phyloP scores from a whole-genome alignment of 1,140 invertebrate genomes.

The Halesus radiatus region DNA sequence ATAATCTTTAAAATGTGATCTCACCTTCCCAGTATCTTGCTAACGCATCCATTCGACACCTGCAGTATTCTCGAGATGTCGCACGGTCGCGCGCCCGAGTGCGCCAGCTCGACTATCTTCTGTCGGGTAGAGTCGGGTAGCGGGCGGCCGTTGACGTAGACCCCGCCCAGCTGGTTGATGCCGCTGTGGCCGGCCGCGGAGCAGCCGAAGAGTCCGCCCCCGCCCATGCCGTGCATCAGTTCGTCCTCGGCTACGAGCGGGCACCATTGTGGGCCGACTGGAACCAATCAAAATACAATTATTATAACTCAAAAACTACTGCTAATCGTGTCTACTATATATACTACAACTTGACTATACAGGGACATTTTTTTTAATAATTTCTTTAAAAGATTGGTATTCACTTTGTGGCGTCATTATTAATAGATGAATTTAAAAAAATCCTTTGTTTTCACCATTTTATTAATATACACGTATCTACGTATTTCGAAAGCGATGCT shows the following conservation, averaged over 20 bases:
- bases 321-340: too few relatives aligned
- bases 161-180: constrained; percentile 98
- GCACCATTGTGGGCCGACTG: constrained; percentile 57
- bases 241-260: constrained; percentile 62
- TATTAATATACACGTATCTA: too few relatives aligned
- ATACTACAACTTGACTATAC: too few relatives aligned
- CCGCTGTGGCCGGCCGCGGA: constrained; percentile 92
- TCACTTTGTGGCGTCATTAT: too few relatives aligned
- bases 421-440: too few relatives aligned
- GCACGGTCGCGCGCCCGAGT: constrained; percentile 96
- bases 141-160: constrained; percentile 97
- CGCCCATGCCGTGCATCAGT: constrained; percentile 70
- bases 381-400: too few relatives aligned
- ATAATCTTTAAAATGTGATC: too few relatives aligned
- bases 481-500: too few relatives aligned
- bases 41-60: constrained; percentile 96
- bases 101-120: constrained; percentile 97
- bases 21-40: constrained; percentile 95
- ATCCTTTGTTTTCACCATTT: too few relatives aligned
- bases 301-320: too few relatives aligned
- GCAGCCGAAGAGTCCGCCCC: constrained; percentile 79
- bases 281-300: too few relatives aligned
- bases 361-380: too few relatives aligned
- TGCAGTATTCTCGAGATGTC: constrained; percentile 98
- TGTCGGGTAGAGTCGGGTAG: constrained; percentile 96